phyloP scores from a whole-genome alignment of 2,888 invertebrate genomes.

The Ceramica pisi region DNA sequence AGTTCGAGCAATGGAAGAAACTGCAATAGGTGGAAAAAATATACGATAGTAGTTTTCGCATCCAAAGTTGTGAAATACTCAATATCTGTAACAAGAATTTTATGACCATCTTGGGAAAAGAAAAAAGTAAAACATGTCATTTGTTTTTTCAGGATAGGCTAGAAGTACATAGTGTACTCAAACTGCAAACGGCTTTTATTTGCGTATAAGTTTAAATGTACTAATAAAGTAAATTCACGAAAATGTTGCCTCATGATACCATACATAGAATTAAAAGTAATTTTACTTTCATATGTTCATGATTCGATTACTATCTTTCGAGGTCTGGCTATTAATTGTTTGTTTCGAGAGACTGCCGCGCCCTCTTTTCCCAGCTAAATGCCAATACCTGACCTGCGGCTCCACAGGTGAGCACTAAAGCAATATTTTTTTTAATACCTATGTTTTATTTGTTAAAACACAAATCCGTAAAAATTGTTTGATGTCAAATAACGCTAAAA shows the following conservation, averaged over 20 bases:
- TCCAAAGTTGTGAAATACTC: no score
- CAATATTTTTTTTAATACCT: no score
- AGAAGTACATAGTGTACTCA: background rate
- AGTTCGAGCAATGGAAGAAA: no score
- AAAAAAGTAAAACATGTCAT: background rate
- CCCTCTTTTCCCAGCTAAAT: constrained; percentile 17
- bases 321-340: constrained; percentile 28
- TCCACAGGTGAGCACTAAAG: constrained; percentile 28
- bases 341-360: constrained; percentile 2
- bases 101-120: background rate
- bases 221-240: background rate
- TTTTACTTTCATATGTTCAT: background rate
- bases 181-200: background rate
- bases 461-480: background rate
- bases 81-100: no score
- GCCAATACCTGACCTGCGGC: constrained; percentile 25
- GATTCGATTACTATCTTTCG: no score
- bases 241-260: background rate
- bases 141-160: background rate
- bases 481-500: constrained; percentile 3
- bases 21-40: no score
- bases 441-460: no score
- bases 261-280: background rate
- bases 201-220: background rate
- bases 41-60: no score